Conservation (phyloP, 2,888 invertebrate species). For the Empis livida region DNA sequence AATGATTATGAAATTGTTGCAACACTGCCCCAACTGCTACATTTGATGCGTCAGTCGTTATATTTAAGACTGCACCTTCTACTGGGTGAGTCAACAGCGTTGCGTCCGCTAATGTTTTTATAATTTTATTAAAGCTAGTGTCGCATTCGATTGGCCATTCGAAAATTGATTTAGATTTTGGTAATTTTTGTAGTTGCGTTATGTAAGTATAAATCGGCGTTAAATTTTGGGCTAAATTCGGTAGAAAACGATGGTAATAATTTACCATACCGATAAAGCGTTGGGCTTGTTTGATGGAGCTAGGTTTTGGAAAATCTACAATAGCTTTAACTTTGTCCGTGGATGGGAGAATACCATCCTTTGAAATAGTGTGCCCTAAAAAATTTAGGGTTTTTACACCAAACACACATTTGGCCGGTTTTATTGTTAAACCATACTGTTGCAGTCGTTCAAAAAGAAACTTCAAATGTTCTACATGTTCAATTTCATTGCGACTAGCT, state of each 20-base stretch:
- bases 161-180: constrained; percentile 1
- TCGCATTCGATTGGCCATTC: background rate
- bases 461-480: constrained; percentile 14
- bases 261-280: constrained; percentile 2
- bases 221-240: background rate
- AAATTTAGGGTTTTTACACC: background rate
- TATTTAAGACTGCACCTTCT: constrained; percentile 15
- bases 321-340: constrained; percentile 1
- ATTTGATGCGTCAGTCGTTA: constrained; percentile 23
- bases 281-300: background rate
- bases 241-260: constrained; percentile 5
- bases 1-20: constrained; percentile 18
- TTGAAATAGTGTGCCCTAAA: background rate
- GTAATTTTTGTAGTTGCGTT: background rate
- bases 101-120: constrained; percentile 9
- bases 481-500: constrained; percentile 11
- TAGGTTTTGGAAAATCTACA: background rate
- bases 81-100: constrained; percentile 25
- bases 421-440: constrained; percentile 15
- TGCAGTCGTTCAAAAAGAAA: constrained; percentile 13
- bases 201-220: constrained; percentile 2
- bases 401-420: constrained; percentile 7
- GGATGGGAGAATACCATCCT: background rate
- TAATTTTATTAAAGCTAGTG: background rate
- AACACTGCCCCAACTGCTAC: constrained; percentile 26